Evolutionary conservation across 2,888 invertebrate species (phyloP).

Genomic region (Diaphora mendica): DNA sequence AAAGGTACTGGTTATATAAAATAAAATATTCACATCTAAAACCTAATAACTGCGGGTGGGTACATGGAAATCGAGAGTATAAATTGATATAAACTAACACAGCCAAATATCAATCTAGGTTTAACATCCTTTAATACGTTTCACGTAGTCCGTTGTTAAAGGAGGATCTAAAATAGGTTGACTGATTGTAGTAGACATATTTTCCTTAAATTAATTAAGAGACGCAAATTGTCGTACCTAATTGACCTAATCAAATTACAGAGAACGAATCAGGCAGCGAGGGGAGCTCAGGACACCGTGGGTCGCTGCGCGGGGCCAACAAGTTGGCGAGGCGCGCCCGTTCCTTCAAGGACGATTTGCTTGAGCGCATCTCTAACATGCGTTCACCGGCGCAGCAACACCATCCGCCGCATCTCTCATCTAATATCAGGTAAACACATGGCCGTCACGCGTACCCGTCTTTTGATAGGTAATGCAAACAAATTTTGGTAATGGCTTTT

Average conservation of each 20-base stretch:
- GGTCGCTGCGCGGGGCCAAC: constrained; percentile 91
- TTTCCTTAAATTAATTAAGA: constrained; percentile 21
- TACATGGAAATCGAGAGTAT: no score
- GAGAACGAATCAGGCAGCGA: constrained; percentile 83
- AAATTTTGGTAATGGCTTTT: constrained; percentile 5
- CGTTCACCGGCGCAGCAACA: constrained; percentile 91
- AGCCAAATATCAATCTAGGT: neutral
- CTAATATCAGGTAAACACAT: constrained; percentile 73
- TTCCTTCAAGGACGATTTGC: constrained; percentile 96
- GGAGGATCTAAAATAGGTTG: neutral
- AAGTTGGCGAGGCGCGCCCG: constrained; percentile 95
- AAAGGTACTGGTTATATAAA: no score
- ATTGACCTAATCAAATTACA: constrained; percentile 60
- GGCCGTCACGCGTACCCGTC: constrained; percentile 15
- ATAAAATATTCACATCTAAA: no score
- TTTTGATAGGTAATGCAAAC: constrained; percentile 30
- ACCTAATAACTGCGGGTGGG: no score
- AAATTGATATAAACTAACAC: no score
- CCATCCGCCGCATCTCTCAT: constrained; percentile 79
- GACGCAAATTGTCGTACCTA: constrained; percentile 32
- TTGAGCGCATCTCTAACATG: constrained; percentile 96
- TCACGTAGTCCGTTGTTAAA: neutral
- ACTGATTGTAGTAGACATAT: neutral
- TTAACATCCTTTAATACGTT: neutral
- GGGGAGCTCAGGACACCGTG: constrained; percentile 90